These are phyloP conservation scores for Catamblyrhynchus diadema DNA, from an alignment of 2,797 vertebrate species.

Conservation along the genomic window DNA sequence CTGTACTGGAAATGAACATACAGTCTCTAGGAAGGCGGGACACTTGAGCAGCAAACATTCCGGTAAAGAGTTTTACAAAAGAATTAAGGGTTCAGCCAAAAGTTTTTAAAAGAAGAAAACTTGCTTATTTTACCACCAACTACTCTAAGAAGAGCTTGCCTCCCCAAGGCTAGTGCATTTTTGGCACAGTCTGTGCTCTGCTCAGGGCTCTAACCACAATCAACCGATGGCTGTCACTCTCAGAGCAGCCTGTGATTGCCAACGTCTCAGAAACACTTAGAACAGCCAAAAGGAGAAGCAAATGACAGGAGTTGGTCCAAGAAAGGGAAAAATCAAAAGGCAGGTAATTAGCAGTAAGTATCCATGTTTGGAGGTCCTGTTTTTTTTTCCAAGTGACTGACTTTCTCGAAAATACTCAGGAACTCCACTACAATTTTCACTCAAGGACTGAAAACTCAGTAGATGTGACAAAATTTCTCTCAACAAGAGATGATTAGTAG, in stretches of 20 bases:
- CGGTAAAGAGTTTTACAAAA: neutral
- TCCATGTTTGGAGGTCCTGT: accelerated
- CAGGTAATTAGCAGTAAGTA: neutral
- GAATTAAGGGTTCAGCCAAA: neutral
- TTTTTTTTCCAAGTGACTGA: neutral
- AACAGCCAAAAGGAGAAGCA: neutral
- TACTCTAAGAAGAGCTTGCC: neutral
- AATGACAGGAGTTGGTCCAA: neutral
- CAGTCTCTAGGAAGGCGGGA: neutral
- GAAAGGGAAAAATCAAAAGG: neutral
- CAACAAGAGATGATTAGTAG: neutral
- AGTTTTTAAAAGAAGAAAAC: neutral
- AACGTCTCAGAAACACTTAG: neutral
- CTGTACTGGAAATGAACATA: neutral
- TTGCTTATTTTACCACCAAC: neutral
- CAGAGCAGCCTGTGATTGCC: neutral
- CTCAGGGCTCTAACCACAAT: neutral
- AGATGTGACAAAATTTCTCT: neutral
- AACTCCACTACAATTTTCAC: neutral
- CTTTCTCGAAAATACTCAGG: neutral
- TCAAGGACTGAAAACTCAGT: neutral
- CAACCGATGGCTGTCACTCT: accelerated
- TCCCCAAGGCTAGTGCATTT: neutral
- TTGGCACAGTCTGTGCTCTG: neutral
- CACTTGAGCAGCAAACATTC: neutral